A percentile compares a stretch with the other conserved stretches of the same genome.
Conservation (phyloP, 2,113 vertebrate genomes). For the Tiliqua scincoides region DNA sequence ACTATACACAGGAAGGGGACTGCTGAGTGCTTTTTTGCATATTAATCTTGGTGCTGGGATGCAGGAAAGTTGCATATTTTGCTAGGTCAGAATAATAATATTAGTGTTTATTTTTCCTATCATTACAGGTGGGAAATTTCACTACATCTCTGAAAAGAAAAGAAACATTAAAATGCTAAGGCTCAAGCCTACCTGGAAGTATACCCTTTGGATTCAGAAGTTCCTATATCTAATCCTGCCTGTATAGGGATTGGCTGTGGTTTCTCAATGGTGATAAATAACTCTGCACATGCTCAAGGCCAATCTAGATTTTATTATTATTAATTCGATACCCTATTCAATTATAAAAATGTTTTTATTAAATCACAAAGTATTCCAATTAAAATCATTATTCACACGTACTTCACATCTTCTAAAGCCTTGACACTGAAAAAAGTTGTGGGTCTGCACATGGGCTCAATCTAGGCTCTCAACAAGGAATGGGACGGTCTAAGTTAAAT, state of each 20-base stretch:
- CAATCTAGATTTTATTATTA: neutral
- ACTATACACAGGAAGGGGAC: neutral
- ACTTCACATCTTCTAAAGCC: neutral
- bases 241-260: neutral
- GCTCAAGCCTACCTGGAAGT: neutral
- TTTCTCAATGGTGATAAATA: neutral
- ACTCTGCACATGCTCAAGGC: neutral
- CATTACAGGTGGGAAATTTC: neutral
- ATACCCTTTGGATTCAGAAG: neutral
- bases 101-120: too few species aligned
- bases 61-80: neutral
- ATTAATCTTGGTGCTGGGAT: neutral
- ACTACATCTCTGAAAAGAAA: neutral
- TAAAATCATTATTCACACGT: neutral
- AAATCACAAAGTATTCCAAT: too few species aligned
- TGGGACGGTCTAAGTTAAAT: neutral
- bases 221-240: neutral
- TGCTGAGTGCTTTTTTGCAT: neutral
- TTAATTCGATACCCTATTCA: neutral
- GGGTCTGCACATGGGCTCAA: neutral
- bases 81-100: neutral
- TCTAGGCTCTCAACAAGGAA: neutral
- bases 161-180: neutral
- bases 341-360: neutral
- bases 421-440: neutral